phyloP scores from a whole-genome alignment of 2,113 vertebrate species.

The Pelobates fuscus region DNA sequence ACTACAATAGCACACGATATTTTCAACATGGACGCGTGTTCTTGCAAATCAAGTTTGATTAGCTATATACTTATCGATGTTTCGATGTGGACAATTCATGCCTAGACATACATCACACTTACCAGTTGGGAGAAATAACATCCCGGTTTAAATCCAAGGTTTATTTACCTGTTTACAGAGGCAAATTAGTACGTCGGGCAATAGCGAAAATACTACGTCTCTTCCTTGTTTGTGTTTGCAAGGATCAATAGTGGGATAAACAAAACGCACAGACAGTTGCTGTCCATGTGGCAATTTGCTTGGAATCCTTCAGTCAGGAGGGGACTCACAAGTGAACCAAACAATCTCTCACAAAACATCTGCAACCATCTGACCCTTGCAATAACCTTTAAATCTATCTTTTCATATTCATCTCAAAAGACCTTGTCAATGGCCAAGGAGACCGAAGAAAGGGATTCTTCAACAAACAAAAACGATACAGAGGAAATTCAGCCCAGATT shows the following conservation, averaged over 20 bases:
- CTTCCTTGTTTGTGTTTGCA: slow-evolving; percentile 70
- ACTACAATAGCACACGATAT: neutral
- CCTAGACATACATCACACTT: slow-evolving; percentile 12
- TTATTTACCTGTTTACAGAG: slow-evolving; percentile 42
- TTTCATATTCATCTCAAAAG: slow-evolving; percentile 99
- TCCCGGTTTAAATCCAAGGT: slow-evolving; percentile 5
- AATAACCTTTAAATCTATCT: slow-evolving; percentile 99
- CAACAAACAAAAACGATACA: slow-evolving; percentile 92
- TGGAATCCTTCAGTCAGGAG: slow-evolving; percentile 80
- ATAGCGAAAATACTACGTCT: slow-evolving; percentile 53
- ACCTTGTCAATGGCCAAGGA: slow-evolving; percentile 95
- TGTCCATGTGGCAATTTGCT: slow-evolving; percentile 75
- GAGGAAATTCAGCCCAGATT: slow-evolving; percentile 89
- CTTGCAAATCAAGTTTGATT: slow-evolving; percentile 13
- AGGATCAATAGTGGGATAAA: slow-evolving; percentile 76
- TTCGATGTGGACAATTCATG: slow-evolving; percentile 5
- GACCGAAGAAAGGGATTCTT: slow-evolving; percentile 95
- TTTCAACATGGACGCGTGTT: slow-evolving; percentile 8
- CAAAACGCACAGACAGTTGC: slow-evolving; percentile 68
- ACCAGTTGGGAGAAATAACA: slow-evolving; percentile 7
- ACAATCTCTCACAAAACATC: slow-evolving; percentile 86
- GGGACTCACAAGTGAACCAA: slow-evolving; percentile 75
- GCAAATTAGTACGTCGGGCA: slow-evolving; percentile 12
- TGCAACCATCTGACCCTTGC: slow-evolving; percentile 87
- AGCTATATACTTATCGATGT: neutral